Evolutionary conservation across 1,140 invertebrate genomes (phyloP).

Genomic region (Drosophila quadrilineata): DNA sequence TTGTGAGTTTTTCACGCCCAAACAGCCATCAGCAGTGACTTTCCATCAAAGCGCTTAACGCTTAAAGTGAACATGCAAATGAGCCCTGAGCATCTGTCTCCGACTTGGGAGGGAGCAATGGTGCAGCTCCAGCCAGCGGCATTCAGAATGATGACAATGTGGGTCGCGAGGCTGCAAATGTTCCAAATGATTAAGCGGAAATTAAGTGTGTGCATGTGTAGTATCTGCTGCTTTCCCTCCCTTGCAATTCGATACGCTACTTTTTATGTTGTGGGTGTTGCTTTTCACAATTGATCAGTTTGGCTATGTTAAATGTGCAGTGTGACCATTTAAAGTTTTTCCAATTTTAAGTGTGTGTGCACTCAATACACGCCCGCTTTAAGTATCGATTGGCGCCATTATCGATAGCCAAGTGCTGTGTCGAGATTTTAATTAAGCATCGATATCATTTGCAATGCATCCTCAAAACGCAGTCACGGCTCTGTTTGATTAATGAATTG

Average conservation of each 20-base stretch:
- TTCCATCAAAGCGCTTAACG: conserved; percentile 63
- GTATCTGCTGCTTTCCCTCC: conserved; percentile 30
- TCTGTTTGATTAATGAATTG: conserved; percentile 68
- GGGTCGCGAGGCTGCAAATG: conserved; percentile 40
- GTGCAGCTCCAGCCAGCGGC: conserved; percentile 43
- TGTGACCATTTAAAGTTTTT: too few relatives aligned
- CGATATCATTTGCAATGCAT: conserved; percentile 48
- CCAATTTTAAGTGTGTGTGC: too few relatives aligned
- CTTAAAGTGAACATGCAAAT: conserved; percentile 67
- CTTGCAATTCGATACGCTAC: conserved; percentile 57
- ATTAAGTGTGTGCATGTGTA: conserved; percentile 57
- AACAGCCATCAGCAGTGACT: conserved; percentile 33
- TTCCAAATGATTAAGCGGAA: conserved; percentile 74
- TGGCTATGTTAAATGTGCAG: conserved; percentile 1
- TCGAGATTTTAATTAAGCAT: conserved; percentile 26
- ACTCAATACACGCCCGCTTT: too few relatives aligned
- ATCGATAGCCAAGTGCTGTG: not conserved
- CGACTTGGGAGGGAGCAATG: conserved; percentile 13
- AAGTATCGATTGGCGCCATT: conserved; percentile 2
- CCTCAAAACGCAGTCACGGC: conserved; percentile 24
- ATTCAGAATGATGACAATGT: conserved; percentile 40
- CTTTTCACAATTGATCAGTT: conserved; percentile 37
- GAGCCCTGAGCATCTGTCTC: conserved; percentile 66
- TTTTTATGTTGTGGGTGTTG: conserved; percentile 28
- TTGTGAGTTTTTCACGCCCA: conserved; percentile 55